Percentiles rank a stretch among this genome's conserved stretches.
Evolutionary conservation across 2,888 invertebrate genomes (phyloP).

Genomic region (Gryllus longicercus): DNA sequence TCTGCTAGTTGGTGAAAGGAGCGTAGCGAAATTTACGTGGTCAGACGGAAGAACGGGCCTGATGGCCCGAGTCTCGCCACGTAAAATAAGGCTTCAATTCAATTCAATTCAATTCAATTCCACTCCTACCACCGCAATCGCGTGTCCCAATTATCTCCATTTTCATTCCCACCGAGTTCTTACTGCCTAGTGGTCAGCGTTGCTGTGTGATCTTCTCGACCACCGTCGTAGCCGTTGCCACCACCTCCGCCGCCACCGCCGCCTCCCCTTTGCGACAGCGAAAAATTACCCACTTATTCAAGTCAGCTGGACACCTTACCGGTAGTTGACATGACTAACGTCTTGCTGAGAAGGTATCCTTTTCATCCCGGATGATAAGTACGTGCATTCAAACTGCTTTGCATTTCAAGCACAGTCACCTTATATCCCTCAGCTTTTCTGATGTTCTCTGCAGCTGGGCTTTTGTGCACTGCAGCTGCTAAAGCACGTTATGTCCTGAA

Average conservation of each 20-base stretch:
- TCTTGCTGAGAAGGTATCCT: conserved; percentile 17
- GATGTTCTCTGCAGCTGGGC: no score
- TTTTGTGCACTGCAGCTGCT: no score
- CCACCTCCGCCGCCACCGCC: not conserved
- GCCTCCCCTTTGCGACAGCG: not conserved
- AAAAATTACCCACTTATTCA: conserved; percentile 1
- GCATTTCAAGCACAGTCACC: not conserved
- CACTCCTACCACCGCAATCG: not conserved
- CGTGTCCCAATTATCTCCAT: no score
- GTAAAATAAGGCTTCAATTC: no score
- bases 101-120: no score
- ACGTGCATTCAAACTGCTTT: not conserved
- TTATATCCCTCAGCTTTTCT: not conserved
- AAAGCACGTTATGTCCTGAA: no score
- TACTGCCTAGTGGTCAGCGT: no score
- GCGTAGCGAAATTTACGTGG: no score
- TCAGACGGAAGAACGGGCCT: no score
- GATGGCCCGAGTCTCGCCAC: no score
- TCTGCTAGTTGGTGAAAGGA: no score
- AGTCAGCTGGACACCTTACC: not conserved
- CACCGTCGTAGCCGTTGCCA: not conserved
- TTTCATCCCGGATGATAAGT: not conserved
- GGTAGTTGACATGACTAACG: conserved; percentile 9
- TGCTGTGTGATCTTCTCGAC: not conserved
- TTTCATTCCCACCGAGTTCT: no score